These are phyloP conservation scores for Aplochiton taeniatus DNA, from an alignment of 2,797 vertebrate species.

Conservation along the genomic window DNA sequence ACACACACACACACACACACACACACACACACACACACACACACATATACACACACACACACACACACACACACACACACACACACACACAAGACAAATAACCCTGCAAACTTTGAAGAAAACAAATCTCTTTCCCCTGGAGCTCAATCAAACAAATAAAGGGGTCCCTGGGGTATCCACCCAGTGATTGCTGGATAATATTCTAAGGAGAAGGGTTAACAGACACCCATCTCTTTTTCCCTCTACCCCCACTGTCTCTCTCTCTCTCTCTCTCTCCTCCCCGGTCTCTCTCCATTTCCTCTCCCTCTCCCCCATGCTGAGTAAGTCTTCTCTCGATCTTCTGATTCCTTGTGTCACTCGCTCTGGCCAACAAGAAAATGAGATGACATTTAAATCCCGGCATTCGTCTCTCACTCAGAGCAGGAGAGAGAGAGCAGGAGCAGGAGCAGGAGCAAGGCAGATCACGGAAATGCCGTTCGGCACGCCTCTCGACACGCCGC, in stretches of 20 bases:
- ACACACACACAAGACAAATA: no score
- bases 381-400: constrained; percentile 55
- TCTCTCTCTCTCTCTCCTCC: background rate
- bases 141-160: no score
- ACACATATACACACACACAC: background rate
- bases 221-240: no score
- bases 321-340: constrained; percentile 30
- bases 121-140: no score
- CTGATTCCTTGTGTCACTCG: constrained; percentile 25
- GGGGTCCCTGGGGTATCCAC: no score
- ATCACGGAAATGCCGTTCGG: background rate
- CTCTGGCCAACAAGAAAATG: constrained; percentile 48
- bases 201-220: no score
- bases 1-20: background rate
- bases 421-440: constrained; percentile 43
- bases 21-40: background rate
- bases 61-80: constrained; percentile 2
- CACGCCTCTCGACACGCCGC: no score
- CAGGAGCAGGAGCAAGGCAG: constrained; percentile 10
- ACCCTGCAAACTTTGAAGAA: no score
- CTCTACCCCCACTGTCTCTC: background rate
- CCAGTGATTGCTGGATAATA: no score
- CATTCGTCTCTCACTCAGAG: constrained; percentile 31
- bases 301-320: constrained; percentile 38
- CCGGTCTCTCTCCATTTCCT: constrained; percentile 15